These are phyloP conservation scores for Phoenoteleia sp. DNA, from an alignment of 2,888 invertebrate genomes.

Conservation along the genomic window DNA sequence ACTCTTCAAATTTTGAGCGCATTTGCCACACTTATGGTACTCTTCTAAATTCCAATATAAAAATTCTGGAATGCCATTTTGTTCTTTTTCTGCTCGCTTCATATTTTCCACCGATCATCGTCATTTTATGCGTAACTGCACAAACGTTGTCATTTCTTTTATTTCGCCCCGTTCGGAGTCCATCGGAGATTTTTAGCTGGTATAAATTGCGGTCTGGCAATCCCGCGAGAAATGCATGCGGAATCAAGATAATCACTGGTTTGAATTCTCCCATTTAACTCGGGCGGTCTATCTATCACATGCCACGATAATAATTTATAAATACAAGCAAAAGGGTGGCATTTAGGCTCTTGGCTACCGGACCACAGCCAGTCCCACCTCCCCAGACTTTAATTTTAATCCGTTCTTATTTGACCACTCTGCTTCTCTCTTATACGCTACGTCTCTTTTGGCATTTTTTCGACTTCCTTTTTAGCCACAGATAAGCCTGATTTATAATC, in stretches of 20 bases:
- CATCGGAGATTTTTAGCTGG: slow-evolving; percentile 39
- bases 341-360: slow-evolving; percentile 79
- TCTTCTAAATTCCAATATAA: too few relatives aligned
- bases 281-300: slow-evolving; percentile 79
- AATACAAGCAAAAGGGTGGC: slow-evolving; percentile 78
- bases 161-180: not conserved
- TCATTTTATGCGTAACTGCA: not conserved
- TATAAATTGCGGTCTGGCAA: slow-evolving; percentile 58
- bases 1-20: too few relatives aligned
- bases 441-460: not conserved
- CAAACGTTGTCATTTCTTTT: slow-evolving; percentile 27
- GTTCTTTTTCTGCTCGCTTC: too few relatives aligned
- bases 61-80: too few relatives aligned
- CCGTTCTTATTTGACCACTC: slow-evolving; percentile 61
- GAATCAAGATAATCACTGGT: slow-evolving; percentile 79
- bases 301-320: slow-evolving; percentile 81
- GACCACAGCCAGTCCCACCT: slow-evolving; percentile 74
- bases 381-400: slow-evolving; percentile 58
- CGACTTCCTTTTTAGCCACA: slow-evolving; percentile 7
- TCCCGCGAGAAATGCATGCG: slow-evolving; percentile 63
- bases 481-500: slow-evolving; percentile 51
- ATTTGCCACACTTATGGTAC: too few relatives aligned
- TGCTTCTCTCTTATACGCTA: slow-evolving; percentile 1
- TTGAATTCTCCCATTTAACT: slow-evolving; percentile 78
- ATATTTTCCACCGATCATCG: too few relatives aligned